A percentile compares a stretch with the other conserved stretches of the same genome.
Evolutionary conservation across 1,140 invertebrate species (phyloP).

Genomic region (Trichomalopsis sarcophagae): DNA sequence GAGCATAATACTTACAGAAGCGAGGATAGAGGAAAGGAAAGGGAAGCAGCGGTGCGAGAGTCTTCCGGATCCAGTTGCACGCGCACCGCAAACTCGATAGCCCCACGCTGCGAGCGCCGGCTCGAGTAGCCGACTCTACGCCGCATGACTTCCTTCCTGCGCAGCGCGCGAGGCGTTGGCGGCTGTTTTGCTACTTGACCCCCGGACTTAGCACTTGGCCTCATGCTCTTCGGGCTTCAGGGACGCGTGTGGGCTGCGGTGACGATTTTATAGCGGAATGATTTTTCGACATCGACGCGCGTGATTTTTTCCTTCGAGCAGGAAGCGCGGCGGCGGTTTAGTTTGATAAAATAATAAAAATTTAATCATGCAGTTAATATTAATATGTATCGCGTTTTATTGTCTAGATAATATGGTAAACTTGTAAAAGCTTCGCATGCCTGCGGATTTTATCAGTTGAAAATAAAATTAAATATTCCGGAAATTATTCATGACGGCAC

Average conservation of each 20-base stretch:
- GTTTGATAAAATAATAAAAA: too few species aligned
- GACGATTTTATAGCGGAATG: too few species aligned
- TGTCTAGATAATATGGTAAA: too few species aligned
- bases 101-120: background rate
- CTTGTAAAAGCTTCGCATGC: too few species aligned
- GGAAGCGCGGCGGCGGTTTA: too few species aligned
- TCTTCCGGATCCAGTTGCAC: slow-evolving; percentile 43
- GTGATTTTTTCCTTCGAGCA: too few species aligned
- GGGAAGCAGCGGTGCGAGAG: background rate
- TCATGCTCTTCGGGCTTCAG: too few species aligned
- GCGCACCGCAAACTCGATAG: slow-evolving; percentile 44
- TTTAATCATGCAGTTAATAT: too few species aligned
- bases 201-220: slow-evolving; percentile 8
- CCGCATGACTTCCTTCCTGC: slow-evolving; percentile 32
- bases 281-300: too few species aligned
- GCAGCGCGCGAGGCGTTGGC: background rate
- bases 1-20: background rate
- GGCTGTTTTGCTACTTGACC: slow-evolving; percentile 38
- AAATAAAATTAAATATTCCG: background rate
- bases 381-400: too few species aligned
- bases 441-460: too few species aligned
- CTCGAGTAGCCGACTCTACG: background rate
- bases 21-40: background rate
- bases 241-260: too few species aligned
- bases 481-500: background rate